A percentile compares a stretch with the other conserved stretches of the same genome.
phyloP scores from a whole-genome alignment of 1,140 invertebrate genomes.

The Phymastichus coffea region DNA sequence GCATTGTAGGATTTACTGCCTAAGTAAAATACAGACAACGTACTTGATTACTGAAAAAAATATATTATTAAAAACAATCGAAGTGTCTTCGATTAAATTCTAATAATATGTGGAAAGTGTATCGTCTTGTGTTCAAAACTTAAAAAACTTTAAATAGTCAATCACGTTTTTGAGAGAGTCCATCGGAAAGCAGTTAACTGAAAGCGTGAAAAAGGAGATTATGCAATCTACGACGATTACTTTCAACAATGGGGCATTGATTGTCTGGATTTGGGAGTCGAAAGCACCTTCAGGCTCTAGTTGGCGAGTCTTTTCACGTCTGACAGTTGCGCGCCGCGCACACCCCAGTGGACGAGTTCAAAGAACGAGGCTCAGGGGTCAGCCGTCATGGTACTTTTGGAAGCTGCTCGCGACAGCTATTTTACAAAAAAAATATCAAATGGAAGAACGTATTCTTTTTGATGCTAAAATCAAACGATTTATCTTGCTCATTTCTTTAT shows the following conservation, averaged over 20 bases:
- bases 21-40: too few relatives aligned
- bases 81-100: too few relatives aligned
- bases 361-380: not conserved
- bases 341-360: not conserved
- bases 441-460: not conserved
- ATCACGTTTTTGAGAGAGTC: too few relatives aligned
- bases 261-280: not conserved
- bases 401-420: not conserved
- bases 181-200: too few relatives aligned
- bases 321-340: not conserved
- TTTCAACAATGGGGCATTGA: not conserved
- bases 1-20: too few relatives aligned
- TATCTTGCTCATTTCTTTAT: too few relatives aligned
- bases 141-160: too few relatives aligned
- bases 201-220: not conserved
- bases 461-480: too few relatives aligned
- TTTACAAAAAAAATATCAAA: not conserved
- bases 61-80: too few relatives aligned
- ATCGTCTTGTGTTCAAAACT: too few relatives aligned
- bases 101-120: too few relatives aligned
- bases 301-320: constrained; percentile 11
- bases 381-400: not conserved
- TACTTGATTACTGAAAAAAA: too few relatives aligned
- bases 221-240: constrained; percentile 6
- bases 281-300: not conserved